phyloP scores from a whole-genome alignment of 2,113 vertebrate genomes.

The Caretta caretta region DNA sequence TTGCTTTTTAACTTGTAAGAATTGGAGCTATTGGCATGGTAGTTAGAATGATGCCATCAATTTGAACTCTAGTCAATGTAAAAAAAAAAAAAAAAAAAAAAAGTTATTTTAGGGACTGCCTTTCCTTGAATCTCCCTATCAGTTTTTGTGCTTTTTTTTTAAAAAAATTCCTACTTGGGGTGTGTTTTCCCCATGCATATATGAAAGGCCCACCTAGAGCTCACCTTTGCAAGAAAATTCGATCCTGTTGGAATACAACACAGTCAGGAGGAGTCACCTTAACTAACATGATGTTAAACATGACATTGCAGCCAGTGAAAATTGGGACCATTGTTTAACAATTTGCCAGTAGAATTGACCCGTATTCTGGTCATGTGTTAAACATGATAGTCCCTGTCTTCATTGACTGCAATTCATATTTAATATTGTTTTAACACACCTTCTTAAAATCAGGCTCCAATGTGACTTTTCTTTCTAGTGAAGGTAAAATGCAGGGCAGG shows the following conservation, averaged over 20 bases:
- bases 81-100: no score
- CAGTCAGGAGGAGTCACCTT: not conserved
- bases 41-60: not conserved
- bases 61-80: not conserved
- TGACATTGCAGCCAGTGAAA: not conserved
- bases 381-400: not conserved
- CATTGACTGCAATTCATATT: not conserved
- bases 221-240: no score
- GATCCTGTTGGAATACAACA: not conserved
- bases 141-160: no score
- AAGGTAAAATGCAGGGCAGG: not conserved
- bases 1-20: not conserved
- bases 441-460: not conserved
- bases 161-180: no score
- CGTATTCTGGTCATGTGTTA: not conserved
- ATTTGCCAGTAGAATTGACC: not conserved
- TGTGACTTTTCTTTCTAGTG: not conserved
- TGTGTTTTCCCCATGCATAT: no score
- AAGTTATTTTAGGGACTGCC: not conserved
- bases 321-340: not conserved
- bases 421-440: not conserved
- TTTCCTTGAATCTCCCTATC: not conserved
- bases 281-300: not conserved
- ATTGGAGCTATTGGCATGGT: accelerated
- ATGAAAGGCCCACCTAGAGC: no score